Evolutionary conservation across 2,888 invertebrate genomes (phyloP).

Genomic region (Encarsia formosa): DNA sequence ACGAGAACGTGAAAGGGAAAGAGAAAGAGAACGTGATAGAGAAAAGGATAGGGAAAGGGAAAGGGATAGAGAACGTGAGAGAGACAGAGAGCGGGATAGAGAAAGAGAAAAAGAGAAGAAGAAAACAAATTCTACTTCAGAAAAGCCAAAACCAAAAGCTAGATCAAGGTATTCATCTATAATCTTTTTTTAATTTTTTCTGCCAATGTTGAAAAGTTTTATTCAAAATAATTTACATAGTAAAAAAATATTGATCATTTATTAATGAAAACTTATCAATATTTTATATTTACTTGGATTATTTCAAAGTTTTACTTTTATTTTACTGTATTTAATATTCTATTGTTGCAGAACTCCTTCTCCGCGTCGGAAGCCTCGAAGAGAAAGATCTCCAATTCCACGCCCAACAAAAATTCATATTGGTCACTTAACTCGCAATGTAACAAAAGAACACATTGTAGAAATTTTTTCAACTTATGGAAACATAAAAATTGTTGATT

Average conservation of each 20-base stretch:
- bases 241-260: too few species aligned
- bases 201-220: too few species aligned
- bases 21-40: conserved; percentile 33
- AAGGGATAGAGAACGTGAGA: conserved; percentile 36
- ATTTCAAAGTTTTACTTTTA: too few species aligned
- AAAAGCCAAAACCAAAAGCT: conserved; percentile 49
- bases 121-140: conserved; percentile 39
- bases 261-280: too few species aligned
- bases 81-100: conserved; percentile 46
- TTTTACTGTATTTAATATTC: too few species aligned
- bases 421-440: conserved; percentile 87
- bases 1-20: conserved; percentile 45
- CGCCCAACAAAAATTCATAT: conserved; percentile 92
- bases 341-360: conserved; percentile 57
- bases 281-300: too few species aligned
- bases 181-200: not conserved
- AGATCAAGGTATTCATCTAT: conserved; percentile 42
- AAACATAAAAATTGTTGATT: conserved; percentile 81
- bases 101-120: conserved; percentile 45
- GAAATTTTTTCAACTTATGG: conserved; percentile 92
- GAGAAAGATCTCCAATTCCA: conserved; percentile 85
- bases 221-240: too few species aligned
- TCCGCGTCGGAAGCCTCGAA: conserved; percentile 64
- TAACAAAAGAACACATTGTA: conserved; percentile 81
- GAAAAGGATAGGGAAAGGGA: conserved; percentile 35